phyloP scores from a whole-genome alignment of 2,888 invertebrate species.

The Plutella xylostella region DNA sequence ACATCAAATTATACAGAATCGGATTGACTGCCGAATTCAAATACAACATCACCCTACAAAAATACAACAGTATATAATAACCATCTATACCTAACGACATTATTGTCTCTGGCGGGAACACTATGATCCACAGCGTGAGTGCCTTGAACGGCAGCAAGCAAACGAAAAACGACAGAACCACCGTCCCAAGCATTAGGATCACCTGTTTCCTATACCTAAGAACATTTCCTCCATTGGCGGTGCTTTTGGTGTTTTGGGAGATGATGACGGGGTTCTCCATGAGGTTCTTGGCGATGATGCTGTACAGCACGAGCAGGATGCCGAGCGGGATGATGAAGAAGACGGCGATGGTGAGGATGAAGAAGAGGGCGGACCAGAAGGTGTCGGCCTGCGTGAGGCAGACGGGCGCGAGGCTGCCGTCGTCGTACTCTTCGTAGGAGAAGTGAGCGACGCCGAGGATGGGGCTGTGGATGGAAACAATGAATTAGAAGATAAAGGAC shows the following conservation, averaged over 20 bases:
- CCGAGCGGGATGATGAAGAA: constrained; percentile 89
- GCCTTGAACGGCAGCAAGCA: constrained; percentile 91
- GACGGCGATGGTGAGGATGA: constrained; percentile 81
- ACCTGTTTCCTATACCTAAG: constrained; percentile 83
- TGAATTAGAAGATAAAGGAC: too few relatives aligned
- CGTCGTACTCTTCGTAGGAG: constrained; percentile 77
- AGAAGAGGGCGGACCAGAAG: constrained; percentile 83
- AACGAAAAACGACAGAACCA: constrained; percentile 90
- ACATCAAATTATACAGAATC: constrained; percentile 91
- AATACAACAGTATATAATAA: constrained; percentile 86
- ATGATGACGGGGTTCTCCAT: constrained; percentile 83
- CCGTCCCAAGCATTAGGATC: constrained; percentile 89
- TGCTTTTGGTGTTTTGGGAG: constrained; percentile 67
- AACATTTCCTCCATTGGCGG: constrained; percentile 63
- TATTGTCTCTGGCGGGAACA: constrained; percentile 77
- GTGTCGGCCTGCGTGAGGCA: constrained; percentile 86
- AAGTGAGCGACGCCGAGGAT: constrained; percentile 85
- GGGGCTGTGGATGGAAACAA: constrained; percentile 73
- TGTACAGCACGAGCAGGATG: constrained; percentile 84
- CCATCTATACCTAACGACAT: constrained; percentile 80
- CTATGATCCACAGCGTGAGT: constrained; percentile 87
- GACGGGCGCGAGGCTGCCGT: constrained; percentile 78
- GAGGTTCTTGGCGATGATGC: constrained; percentile 86
- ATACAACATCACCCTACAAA: constrained; percentile 89
- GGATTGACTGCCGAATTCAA: constrained; percentile 93